A percentile compares a stretch with the other conserved stretches of the same genome.
Evolutionary conservation across 2,888 invertebrate species (phyloP).

Genomic region (Apoda limacodes): DNA sequence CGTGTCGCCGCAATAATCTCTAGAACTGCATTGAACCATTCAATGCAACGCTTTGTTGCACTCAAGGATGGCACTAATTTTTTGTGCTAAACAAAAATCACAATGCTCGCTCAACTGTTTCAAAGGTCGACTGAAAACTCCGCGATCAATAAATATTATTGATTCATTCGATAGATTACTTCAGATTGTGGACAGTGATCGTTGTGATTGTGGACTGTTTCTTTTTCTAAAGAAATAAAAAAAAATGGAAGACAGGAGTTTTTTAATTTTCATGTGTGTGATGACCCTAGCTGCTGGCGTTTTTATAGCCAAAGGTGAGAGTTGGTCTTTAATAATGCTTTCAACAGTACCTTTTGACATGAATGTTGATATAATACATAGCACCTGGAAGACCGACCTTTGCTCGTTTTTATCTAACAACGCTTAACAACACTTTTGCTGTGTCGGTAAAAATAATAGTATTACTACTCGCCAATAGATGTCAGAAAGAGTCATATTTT

Average conservation of each 20-base stretch:
- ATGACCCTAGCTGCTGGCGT: constrained; percentile 30
- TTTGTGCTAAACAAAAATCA: constrained; percentile 30
- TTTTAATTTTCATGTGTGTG: constrained; percentile 26
- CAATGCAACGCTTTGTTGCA: constrained; percentile 32
- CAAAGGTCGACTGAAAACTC: constrained; percentile 36
- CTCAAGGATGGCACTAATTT: constrained; percentile 56
- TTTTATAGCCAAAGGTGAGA: constrained; percentile 46
- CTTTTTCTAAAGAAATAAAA: no score
- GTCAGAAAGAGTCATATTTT: no score
- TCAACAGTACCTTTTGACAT: no score
- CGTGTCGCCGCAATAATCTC: no score
- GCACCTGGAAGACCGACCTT: no score
- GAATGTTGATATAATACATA: no score
- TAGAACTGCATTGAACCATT: constrained; percentile 7
- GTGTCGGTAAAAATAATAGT: no score
- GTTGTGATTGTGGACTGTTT: constrained; percentile 23
- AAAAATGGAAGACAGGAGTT: constrained; percentile 20
- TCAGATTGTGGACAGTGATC: constrained; percentile 15
- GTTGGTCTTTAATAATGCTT: no score
- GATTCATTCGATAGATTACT: constrained; percentile 22
- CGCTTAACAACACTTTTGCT: no score
- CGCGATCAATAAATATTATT: constrained; percentile 12
- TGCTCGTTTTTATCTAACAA: no score
- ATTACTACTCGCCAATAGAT: no score
- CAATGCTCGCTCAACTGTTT: constrained; percentile 29